A percentile compares a stretch with the other conserved stretches of the same genome.
Evolutionary conservation across 2,888 invertebrate species (phyloP).

Genomic region (Brachyptera putata): DNA sequence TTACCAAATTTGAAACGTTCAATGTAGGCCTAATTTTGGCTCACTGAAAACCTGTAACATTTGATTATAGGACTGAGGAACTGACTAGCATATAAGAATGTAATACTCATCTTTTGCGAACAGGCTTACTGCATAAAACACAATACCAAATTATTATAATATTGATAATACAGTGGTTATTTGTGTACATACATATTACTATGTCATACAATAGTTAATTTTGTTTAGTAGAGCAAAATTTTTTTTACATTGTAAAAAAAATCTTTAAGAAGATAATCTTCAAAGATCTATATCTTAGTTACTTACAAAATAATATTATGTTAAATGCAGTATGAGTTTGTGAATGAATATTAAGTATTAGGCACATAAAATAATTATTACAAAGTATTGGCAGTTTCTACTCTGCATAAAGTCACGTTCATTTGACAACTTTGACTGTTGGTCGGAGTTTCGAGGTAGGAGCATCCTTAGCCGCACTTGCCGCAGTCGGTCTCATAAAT

Average conservation of each 20-base stretch:
- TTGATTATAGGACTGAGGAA: background rate
- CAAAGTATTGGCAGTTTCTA: too few relatives aligned
- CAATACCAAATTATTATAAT: background rate
- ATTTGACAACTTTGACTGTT: background rate
- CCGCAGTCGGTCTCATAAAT: constrained; percentile 85
- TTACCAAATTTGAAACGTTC: too few relatives aligned
- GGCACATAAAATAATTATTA: background rate
- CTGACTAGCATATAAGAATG: background rate
- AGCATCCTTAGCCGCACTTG: constrained; percentile 71
- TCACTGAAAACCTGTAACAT: too few relatives aligned
- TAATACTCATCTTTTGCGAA: background rate
- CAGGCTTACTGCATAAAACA: background rate
- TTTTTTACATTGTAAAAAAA: background rate
- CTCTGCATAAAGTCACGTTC: too few relatives aligned
- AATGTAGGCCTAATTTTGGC: too few relatives aligned
- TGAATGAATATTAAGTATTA: background rate
- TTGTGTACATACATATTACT: background rate
- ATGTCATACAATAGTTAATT: background rate
- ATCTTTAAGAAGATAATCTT: too few relatives aligned
- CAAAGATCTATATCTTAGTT: too few relatives aligned
- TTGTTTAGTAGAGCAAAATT: background rate
- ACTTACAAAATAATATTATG: background rate
- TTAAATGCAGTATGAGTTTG: too few relatives aligned
- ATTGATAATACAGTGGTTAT: background rate
- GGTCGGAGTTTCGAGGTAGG: constrained; percentile 5